These are phyloP conservation scores for Sylvicapra grimmia DNA, from an alignment of 2,113 vertebrate genomes.

Conservation along the genomic window DNA sequence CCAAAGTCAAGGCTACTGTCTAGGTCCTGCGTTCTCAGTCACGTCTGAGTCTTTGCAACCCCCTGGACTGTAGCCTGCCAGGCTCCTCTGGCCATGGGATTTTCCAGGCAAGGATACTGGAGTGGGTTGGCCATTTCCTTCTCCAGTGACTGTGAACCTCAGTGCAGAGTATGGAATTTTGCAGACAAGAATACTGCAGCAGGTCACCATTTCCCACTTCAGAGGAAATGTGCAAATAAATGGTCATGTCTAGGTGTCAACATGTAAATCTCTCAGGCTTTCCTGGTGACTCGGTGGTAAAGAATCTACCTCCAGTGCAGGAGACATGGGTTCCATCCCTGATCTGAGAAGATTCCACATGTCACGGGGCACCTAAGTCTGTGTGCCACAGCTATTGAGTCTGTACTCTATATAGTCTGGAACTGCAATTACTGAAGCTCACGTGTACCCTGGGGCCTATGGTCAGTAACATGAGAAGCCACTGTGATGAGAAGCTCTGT, in stretches of 20 bases:
- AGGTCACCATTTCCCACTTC: not conserved
- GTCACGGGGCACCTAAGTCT: not conserved
- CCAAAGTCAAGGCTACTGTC: not conserved
- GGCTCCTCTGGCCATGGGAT: not conserved
- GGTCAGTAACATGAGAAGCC: not conserved
- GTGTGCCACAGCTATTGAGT: not conserved
- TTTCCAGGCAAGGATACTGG: not conserved
- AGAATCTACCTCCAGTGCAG: not conserved
- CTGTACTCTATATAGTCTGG: not conserved
- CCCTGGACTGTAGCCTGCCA: rapidly evolving
- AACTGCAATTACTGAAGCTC: rapidly evolving
- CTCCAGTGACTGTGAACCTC: not conserved
- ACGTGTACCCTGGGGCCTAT: not conserved
- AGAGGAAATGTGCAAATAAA: not conserved
- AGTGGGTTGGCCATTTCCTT: not conserved
- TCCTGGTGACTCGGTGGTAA: not conserved
- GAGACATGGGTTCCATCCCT: not conserved
- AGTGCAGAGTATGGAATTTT: not conserved
- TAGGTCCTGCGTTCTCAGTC: not conserved
- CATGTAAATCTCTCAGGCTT: not conserved
- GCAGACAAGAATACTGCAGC: not conserved
- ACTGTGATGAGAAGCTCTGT: not conserved
- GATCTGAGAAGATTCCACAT: no score
- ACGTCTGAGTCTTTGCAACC: not conserved
- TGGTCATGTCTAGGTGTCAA: rapidly evolving